Base-by-base conservation (phyloP, 1,140 invertebrate genomes). In the Vollenhovia emeryi region DNA sequence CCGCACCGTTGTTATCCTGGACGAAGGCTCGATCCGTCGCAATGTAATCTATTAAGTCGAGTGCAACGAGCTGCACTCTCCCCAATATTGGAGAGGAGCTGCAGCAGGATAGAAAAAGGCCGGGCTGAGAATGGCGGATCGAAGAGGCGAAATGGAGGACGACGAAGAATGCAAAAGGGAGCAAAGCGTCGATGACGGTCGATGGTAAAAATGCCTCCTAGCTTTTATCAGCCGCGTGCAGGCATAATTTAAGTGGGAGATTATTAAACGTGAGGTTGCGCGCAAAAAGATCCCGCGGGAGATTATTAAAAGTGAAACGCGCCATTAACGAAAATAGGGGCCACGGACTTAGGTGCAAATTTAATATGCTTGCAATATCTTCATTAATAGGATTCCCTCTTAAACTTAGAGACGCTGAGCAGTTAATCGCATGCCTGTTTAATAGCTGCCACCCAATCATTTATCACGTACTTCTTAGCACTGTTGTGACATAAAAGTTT, bases 151-250 rank as follows among this genome's bases (percentile, higher is more conserved):
- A 73, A 86, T 86, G 50, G 76, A 82, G 66, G 57, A 18, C 50
- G 52, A 55, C 40, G 87, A 75, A 86, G 84, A 89, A 85, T 75
- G 74, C 75, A 71, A 85, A 69, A 88, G 84, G 45, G 68, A 73
- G 80, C 80, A 71, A 36, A 76, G 50, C 52, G 87, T 60, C 87
- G 80, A 89, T 86, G 88, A 87, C 52, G 74, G 80, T 57, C 79
- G 86, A 90, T 82, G 76, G 55, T 59, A 80, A 90, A 86, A 89
- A 86, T 74, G 82, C 83, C 57, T 90, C 15, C 83, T 52, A 76
- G 68, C 84, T 89, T 88, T 89, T 89, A 89, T 89, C 87, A 86
- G 75, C 62, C 52, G 9, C 24, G 57, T 48, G 68, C 87, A 89
- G 87, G 84, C 87, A 86, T 88, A 88, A 88, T 89, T 88, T 82